Percentiles rank a stretch among this genome's conserved stretches.
These are phyloP conservation scores for Virgularia gustaviana DNA, from an alignment of 92 coral and sea anemone genomes.

Conservation along the genomic window DNA sequence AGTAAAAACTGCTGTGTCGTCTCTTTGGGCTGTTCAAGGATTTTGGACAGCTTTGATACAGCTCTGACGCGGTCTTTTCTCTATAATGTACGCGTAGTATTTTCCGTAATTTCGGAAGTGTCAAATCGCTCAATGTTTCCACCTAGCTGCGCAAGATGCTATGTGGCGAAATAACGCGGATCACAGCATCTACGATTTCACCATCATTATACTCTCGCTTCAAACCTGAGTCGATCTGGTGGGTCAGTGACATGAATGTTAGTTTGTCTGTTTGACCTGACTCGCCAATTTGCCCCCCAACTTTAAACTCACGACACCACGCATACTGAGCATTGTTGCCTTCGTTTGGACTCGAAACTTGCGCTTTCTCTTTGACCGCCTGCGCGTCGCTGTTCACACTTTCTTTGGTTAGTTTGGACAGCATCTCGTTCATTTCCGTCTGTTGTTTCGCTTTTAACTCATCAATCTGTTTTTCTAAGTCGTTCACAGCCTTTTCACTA, in stretches of 20 bases:
- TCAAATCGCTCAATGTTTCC: too few species aligned
- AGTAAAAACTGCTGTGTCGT: neutral
- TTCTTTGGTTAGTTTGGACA: constrained; percentile 6
- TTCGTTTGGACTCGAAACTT: too few species aligned
- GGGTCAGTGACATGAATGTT: neutral
- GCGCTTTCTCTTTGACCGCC: neutral
- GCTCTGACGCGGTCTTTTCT: neutral
- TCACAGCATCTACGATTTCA: too few species aligned
- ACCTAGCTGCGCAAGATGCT: too few species aligned
- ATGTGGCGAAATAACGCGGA: too few species aligned
- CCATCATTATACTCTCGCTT: too few species aligned
- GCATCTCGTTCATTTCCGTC: constrained; percentile 20
- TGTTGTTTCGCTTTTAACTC: constrained; percentile 18
- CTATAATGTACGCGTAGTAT: neutral
- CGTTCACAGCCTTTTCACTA: neutral
- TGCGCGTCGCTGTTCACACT: neutral
- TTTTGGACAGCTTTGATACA: neutral
- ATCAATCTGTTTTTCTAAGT: constrained; percentile 7
- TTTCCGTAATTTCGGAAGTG: too few species aligned
- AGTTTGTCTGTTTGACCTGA: too few species aligned
- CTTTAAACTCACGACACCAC: too few species aligned
- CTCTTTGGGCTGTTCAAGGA: neutral
- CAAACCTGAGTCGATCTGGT: constrained; percentile 4
- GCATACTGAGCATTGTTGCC: too few species aligned
- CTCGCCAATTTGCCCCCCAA: too few species aligned